Evolutionary conservation across 2,888 invertebrate species (phyloP), one percentile per base, ranked within the genome.

Genomic region (Mythimna loreyi): DNA sequence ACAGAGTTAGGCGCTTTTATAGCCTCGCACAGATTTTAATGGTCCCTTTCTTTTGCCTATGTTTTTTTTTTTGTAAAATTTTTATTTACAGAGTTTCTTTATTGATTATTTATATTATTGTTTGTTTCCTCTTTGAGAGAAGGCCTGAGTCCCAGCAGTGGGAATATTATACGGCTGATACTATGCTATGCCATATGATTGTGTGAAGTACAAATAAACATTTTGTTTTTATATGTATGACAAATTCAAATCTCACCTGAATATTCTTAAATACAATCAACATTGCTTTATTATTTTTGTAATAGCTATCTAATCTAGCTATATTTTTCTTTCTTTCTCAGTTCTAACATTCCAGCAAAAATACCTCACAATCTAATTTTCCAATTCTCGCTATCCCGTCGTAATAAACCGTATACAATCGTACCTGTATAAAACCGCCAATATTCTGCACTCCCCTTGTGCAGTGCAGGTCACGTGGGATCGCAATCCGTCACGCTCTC

Each of bases 401-500:
- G 30, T 40, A 66, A 72, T 77, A 77, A 72, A 59, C 45, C 4
- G 52, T 45, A 50, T 45, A 61, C n/a, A 40, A 11, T 40, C 28
- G 25, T 53, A 43, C 13, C 19, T 43, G 45, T 11, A 61, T 11
- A 53, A 65, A 67, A 65, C 58, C 45, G 33, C 47, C 50, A 67
- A 65, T 72, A 66, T 45, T 71, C 56, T 33, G 40, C 64, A 61
- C 43, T 52, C 16, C 45, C 36, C 23, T 23, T 50, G 53, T 75
- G 71, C 76, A 72, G 36, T 67, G 67, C 80, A 80, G 56, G 65
- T 78, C 80, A 80, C 80, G 80, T 73, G 8, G 52, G 43, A 16
- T 45, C 52, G 11, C 64, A 76, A 73, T 67, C 79, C 67, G 65
- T 77, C 81, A 77, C 77, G 67, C 62, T 47, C 67, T n/a, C 69